A percentile compares a stretch with the other conserved stretches of the same genome.
phyloP scores from a whole-genome alignment of 2,797 vertebrate genomes.

The Rhincodon typus region DNA sequence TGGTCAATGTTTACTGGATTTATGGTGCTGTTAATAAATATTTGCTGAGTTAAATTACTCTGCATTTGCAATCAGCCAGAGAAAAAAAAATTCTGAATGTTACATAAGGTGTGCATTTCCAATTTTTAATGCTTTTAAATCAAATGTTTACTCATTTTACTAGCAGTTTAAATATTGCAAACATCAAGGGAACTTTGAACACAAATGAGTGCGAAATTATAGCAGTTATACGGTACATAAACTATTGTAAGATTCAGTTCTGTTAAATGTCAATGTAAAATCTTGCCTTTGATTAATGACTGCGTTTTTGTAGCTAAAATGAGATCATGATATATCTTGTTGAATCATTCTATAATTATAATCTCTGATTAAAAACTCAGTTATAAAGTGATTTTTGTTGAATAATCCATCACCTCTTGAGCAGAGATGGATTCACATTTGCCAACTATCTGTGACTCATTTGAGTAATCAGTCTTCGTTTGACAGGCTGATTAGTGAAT shows the following conservation, averaged over 20 bases:
- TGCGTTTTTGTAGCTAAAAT: not conserved
- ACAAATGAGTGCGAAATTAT: not conserved
- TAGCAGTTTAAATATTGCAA: not conserved
- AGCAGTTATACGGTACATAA: not conserved
- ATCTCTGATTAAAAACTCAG: no score
- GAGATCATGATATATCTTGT: not conserved
- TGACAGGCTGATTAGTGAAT: not conserved
- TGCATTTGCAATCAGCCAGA: not conserved
- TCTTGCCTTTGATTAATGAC: not conserved
- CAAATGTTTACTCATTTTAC: not conserved
- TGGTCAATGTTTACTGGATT: not conserved
- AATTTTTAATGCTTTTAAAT: not conserved
- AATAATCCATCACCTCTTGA: not conserved
- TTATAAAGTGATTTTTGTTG: not conserved
- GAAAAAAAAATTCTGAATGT: not conserved
- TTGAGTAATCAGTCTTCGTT: not conserved
- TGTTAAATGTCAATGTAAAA: not conserved
- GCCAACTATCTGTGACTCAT: not conserved
- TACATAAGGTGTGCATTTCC: not conserved
- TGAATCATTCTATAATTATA: not conserved
- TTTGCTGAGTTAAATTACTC: not conserved
- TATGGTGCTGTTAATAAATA: not conserved
- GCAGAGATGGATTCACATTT: not conserved
- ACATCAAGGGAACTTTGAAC: not conserved
- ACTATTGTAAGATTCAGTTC: not conserved